Conservation (phyloP, 2,797 vertebrate genomes). For the Artibeus lituratus region DNA sequence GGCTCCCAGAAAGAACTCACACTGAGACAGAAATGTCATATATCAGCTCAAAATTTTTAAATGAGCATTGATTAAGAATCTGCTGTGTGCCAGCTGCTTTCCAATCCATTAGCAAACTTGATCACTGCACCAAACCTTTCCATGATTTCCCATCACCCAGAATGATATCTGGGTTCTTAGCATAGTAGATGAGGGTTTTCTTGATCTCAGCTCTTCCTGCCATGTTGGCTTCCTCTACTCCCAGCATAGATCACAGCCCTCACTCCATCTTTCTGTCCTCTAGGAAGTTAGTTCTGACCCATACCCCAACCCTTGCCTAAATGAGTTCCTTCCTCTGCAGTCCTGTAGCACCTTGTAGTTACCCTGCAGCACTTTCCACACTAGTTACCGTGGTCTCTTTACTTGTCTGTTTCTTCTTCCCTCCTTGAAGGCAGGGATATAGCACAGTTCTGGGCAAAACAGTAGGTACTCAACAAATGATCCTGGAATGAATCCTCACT, state of each 20-base stretch:
- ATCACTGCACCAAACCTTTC: not conserved
- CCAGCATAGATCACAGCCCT: not conserved
- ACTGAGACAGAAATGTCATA: constrained; percentile 1
- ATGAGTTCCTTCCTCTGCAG: not conserved
- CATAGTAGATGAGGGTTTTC: not conserved
- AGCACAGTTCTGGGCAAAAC: not conserved
- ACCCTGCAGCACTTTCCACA: not conserved
- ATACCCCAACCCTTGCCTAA: not conserved
- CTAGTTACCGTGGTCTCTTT: not conserved
- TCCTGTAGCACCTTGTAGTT: fast-evolving
- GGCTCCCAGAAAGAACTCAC: not conserved
- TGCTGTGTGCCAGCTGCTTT: not conserved
- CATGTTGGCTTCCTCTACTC: not conserved
- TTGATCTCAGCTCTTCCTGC: not conserved
- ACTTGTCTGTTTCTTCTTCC: not conserved
- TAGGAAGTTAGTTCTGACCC: not conserved
- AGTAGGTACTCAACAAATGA: not conserved
- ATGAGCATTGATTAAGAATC: not conserved
- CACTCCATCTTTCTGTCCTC: not conserved
- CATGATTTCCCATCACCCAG: not conserved
- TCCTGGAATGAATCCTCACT: not conserved
- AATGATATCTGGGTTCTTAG: not conserved
- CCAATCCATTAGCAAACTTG: not conserved
- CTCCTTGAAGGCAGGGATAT: not conserved
- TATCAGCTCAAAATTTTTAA: not conserved